These are phyloP conservation scores for Abrostola triplasia DNA, from an alignment of 2,888 invertebrate genomes.

Conservation along the genomic window DNA sequence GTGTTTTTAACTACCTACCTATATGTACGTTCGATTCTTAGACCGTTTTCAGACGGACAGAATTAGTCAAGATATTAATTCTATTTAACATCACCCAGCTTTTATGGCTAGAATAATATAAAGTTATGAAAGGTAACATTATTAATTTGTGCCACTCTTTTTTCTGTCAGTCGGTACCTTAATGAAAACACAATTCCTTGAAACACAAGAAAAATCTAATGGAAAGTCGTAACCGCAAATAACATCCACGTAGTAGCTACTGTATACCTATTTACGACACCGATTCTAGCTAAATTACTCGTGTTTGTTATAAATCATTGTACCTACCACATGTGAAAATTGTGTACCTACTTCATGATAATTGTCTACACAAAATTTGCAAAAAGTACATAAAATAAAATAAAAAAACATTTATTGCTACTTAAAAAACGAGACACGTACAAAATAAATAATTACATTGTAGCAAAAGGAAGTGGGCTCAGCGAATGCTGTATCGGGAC, in stretches of 20 bases:
- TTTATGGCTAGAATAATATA: not conserved
- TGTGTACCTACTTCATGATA: slow-evolving; percentile 32
- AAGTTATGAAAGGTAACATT: not conserved
- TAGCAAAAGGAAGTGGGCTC: no score
- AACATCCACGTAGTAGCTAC: slow-evolving; percentile 29
- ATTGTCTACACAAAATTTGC: not conserved
- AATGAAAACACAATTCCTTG: no score
- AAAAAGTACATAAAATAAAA: not conserved
- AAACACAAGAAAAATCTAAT: slow-evolving; percentile 15
- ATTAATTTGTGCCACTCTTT: not conserved
- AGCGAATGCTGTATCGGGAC: no score
- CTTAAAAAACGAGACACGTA: no score
- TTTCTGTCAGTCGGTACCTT: not conserved
- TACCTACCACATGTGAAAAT: slow-evolving; percentile 20
- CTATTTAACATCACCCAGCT: not conserved
- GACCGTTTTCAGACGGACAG: no score
- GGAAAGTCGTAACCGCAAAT: slow-evolving; percentile 28
- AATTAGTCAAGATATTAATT: not conserved
- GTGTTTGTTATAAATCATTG: slow-evolving; percentile 33
- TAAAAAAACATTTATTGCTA: no score
- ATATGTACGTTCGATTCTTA: no score
- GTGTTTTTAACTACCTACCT: no score
- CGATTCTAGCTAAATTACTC: slow-evolving; percentile 23
- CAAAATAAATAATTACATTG: no score
- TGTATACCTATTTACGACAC: slow-evolving; percentile 40